A percentile compares a stretch with the other conserved stretches of the same genome.
Evolutionary conservation across 2,888 invertebrate genomes (phyloP).

Genomic region (Oxycera nigricornis): DNA sequence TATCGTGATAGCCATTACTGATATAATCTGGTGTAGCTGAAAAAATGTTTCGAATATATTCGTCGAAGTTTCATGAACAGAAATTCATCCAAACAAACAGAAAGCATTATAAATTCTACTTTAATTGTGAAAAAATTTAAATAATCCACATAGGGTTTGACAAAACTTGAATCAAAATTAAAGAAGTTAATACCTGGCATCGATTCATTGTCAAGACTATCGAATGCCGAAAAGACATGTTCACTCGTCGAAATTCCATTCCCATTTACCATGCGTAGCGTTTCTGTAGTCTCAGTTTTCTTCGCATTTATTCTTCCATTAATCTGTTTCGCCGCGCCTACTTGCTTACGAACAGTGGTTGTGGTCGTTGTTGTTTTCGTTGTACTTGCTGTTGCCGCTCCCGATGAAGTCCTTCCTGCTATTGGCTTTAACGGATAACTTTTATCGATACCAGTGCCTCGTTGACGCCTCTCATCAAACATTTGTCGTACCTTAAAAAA

Average conservation of each 20-base stretch:
- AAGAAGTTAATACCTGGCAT: constrained; percentile 48
- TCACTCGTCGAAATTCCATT: constrained; percentile 18
- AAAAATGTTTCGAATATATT: background rate
- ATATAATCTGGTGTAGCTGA: constrained; percentile 32
- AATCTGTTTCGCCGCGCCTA: constrained; percentile 19
- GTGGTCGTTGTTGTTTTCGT: constrained; percentile 27
- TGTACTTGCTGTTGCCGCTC: constrained; percentile 39
- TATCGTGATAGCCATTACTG: constrained; percentile 22
- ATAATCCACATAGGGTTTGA: too few relatives aligned
- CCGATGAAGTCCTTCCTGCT: constrained; percentile 58
- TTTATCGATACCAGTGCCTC: constrained; percentile 78
- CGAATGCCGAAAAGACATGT: constrained; percentile 40
- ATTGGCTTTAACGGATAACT: constrained; percentile 84
- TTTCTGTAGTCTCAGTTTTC: background rate
- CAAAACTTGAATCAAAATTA: background rate
- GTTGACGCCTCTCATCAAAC: constrained; percentile 81
- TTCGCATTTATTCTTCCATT: constrained; percentile 40
- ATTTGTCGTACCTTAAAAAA: constrained; percentile 75
- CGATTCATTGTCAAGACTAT: constrained; percentile 51
- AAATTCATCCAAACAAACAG: too few relatives aligned
- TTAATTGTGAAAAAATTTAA: too few relatives aligned
- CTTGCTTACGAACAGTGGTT: constrained; percentile 33
- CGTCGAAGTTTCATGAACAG: too few relatives aligned
- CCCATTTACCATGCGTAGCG: constrained; percentile 17
- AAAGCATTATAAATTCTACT: too few relatives aligned